These are phyloP conservation scores for Perdita meconis DNA, from an alignment of 2,888 invertebrate genomes.

Conservation along the genomic window DNA sequence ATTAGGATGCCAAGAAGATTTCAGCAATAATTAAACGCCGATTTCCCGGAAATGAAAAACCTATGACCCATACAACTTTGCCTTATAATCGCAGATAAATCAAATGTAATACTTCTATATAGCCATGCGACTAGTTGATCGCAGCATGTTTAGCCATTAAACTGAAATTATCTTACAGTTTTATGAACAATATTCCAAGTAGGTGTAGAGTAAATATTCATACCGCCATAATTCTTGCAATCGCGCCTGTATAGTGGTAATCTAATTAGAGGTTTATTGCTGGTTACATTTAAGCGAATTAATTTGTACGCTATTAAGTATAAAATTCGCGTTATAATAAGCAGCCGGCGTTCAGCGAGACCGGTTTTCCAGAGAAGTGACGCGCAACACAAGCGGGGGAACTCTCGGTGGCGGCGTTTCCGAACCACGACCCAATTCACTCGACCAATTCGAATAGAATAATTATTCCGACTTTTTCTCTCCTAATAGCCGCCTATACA, in stretches of 20 bases:
- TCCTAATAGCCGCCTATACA: constrained; percentile 13
- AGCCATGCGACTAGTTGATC: no score
- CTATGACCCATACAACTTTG: no score
- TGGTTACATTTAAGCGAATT: constrained; percentile 3
- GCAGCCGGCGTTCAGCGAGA: not conserved
- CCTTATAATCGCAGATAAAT: no score
- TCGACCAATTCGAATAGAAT: constrained; percentile 13
- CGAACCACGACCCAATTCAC: constrained; percentile 26
- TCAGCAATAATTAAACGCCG: no score
- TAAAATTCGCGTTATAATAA: constrained; percentile 26
- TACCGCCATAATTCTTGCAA: constrained; percentile 2
- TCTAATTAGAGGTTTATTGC: constrained; percentile 29
- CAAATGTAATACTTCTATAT: no score
- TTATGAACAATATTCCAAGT: no score
- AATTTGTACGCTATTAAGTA: constrained; percentile 34
- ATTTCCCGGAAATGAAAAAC: no score
- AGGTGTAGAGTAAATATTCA: no score
- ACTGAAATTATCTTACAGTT: not conserved
- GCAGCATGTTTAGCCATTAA: no score
- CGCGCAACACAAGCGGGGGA: constrained; percentile 18
- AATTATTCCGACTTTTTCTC: constrained; percentile 17
- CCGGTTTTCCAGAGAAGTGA: constrained; percentile 23
- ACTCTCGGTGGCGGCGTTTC: not conserved
- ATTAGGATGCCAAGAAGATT: no score
- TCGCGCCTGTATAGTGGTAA: constrained; percentile 10